Evolutionary conservation across 2,797 vertebrate species (phyloP), one percentile per base, ranked within the genome.

Genomic region (Vultur gryphus): DNA sequence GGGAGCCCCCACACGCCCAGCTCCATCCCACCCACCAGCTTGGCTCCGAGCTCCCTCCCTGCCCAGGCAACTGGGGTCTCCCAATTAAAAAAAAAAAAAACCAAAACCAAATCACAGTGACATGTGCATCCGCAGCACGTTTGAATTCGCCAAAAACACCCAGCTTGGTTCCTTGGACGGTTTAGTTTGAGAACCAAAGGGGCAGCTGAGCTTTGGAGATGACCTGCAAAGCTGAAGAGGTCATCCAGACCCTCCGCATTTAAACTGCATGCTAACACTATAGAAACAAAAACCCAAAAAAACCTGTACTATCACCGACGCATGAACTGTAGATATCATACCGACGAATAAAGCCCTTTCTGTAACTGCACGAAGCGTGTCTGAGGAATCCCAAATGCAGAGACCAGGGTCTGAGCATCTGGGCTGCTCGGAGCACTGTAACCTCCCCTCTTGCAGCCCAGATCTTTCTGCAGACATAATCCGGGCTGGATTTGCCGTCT

Each of bases 321-420:
- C 97, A 97, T 97, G 97, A 96, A 80, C 85, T 94, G 96, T 94
- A 96, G 89, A 73, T 66, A 66, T 62, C 94, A 19, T 91, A 90
- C 25, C 20, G 15, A 78, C 26, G 24, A 98, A 98, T 98, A 98
- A 98, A 98, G 89, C 88, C 92, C 81, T 96, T 96, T 83, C 96
- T 77, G 94, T 31, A 29, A 95, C 90, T 92, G 98, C 98, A 98
- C 0, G 0, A 11, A 15, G 8, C 3, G 64, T 26, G 64, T 78
- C 71, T 33, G 67, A 54, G 89, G 75, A 67, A 87, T 78, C 77
- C 44, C 62, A 37, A 28, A 8, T 0, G n/a, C 46, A 16, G 59
- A 33, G 49, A 35, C 15, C 37, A 6, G 16, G 43, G 8, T 3
- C 39, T 19, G 77, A 44, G 37, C 76, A 5, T 2, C 66, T 6